Evolutionary conservation across 2,113 vertebrate genomes (phyloP).

Genomic region (Petaurus breviceps): DNA sequence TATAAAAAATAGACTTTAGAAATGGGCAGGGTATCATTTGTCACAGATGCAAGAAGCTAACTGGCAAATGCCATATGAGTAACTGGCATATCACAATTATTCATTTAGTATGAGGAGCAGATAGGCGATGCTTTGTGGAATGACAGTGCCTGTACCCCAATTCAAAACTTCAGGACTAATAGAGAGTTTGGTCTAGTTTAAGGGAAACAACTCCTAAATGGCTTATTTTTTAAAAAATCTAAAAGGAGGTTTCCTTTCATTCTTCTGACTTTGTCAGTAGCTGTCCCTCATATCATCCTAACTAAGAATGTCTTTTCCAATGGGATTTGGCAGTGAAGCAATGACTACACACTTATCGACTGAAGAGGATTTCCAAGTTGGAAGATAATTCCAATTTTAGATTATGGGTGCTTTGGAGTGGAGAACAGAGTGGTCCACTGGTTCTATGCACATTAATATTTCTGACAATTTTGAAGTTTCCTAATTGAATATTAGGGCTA

Average conservation of each 20-base stretch:
- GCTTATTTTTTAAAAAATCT: slow-evolving; percentile 5
- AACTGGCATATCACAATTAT: neutral
- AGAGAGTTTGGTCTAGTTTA: slow-evolving; percentile 8
- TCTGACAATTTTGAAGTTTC: neutral
- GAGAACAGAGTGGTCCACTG: neutral
- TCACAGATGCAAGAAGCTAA: slow-evolving; percentile 7
- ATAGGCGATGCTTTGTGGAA: neutral
- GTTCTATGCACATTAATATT: neutral
- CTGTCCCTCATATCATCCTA: neutral
- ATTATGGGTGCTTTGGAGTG: neutral
- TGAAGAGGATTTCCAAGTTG: neutral
- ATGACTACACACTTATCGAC: neutral
- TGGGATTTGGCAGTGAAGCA: neutral
- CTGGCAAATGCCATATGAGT: neutral
- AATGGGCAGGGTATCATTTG: neutral
- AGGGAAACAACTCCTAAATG: slow-evolving; percentile 16
- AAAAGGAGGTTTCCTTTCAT: neutral
- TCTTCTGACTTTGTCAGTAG: neutral
- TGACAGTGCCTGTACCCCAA: neutral
- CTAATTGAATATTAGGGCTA: neutral
- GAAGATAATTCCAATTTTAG: slow-evolving; percentile 26
- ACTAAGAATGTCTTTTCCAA: slow-evolving; percentile 22
- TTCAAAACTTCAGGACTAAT: neutral
- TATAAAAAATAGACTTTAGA: neutral
- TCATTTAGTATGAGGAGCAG: neutral